Base-by-base conservation (phyloP, 2,797 vertebrate genomes). In the Pseudomugil tenellus region DNA sequence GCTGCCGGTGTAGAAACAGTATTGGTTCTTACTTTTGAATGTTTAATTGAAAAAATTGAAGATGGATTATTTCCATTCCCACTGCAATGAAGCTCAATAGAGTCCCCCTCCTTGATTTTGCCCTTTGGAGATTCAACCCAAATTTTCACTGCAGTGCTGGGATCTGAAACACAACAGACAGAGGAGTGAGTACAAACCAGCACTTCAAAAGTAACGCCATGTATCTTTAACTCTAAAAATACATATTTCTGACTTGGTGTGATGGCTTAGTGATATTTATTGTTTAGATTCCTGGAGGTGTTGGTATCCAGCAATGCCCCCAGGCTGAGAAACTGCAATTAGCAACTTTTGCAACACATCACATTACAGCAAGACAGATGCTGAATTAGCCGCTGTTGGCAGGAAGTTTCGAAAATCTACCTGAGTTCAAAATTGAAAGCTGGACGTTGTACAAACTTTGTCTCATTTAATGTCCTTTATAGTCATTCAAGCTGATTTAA, bases 21-120 rank as follows among this genome's bases (percentile, higher is more conserved):
- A 4, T 28, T 17, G 19, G 3, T 21, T 75, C 82, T 92, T 87
- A 94, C 93, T 0, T 16, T 0, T 1, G 2, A 0, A 1, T 70
- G 5, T 0, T 0, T 63, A 75, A 97, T 93, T 41, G 14, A 67
- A 19, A 93, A 88, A 1, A 81, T 0, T 0, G 59, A 17, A 1
- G 92, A 93, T 0, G 76, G 85, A 0, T 84, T 87, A 64, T 96
- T 95, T 53, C 98, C 97, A 0, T 99, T 87, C 0, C 91, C 90
- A n/a, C 68, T 14, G 9, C 98, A 99, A 16, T 70, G 86, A 77
- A 99, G 72, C n/a, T 90, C 86, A n/a, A 98, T 85, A 0, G 67
- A 82, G 70, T 99, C 97, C 0, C 96, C 96, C 72, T 98, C 96
- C 84, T 96, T 97, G 85, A 99, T 90, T 51, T 73, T 57, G 0